Evolutionary conservation across 2,888 invertebrate genomes (phyloP).

Genomic region (Drosophila trichaetosa): DNA sequence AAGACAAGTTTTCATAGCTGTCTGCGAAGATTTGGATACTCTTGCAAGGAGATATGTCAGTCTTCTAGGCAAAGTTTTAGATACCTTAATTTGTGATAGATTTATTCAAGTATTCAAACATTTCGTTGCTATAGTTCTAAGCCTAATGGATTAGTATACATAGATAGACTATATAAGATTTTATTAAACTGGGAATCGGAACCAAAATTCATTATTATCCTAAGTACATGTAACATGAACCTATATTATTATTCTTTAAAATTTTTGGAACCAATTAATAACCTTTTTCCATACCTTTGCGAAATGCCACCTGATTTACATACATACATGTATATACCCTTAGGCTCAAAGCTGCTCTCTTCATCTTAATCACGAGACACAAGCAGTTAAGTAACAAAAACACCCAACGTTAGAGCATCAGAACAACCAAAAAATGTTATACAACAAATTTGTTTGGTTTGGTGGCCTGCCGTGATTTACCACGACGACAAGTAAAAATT

Average conservation of each 20-base stretch:
- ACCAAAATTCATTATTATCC: not conserved
- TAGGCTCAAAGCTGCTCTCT: not conserved
- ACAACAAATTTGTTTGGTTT: constrained; percentile 53
- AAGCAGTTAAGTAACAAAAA: not conserved
- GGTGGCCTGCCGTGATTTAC: constrained; percentile 60
- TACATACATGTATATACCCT: not conserved
- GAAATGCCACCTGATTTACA: not conserved
- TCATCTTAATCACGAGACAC: not conserved
- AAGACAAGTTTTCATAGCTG: not conserved
- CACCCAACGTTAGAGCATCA: constrained; percentile 1
- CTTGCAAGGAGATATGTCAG: not conserved
- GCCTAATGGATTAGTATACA: not conserved
- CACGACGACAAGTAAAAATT: constrained; percentile 66
- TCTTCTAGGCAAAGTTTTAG: no score
- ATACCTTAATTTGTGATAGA: not conserved
- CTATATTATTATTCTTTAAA: not conserved
- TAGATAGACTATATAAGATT: not conserved
- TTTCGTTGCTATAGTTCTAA: not conserved
- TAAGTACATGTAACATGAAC: not conserved
- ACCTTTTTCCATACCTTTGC: accelerated
- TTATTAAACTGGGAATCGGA: not conserved
- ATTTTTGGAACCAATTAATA: not conserved
- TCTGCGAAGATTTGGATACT: constrained; percentile 1
- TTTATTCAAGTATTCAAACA: not conserved
- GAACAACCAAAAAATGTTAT: constrained; percentile 23